A percentile compares a stretch with the other conserved stretches of the same genome.
phyloP scores from a whole-genome alignment of 2,113 vertebrate species.

The Paramisgurnus dabryanus region DNA sequence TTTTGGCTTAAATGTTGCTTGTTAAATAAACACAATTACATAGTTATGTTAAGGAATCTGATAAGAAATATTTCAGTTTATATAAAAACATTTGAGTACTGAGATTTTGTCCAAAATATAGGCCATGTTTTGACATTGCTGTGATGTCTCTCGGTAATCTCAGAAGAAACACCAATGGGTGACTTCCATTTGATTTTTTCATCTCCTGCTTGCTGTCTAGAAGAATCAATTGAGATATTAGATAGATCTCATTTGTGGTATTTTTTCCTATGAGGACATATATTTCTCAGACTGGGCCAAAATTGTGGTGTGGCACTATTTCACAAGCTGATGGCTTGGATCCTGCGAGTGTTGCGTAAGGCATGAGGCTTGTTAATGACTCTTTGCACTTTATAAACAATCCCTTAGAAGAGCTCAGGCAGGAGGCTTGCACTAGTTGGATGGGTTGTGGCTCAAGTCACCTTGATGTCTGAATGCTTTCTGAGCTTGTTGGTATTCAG shows the following conservation, averaged over 20 bases:
- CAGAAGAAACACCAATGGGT: too few relatives aligned
- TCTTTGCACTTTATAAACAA: conserved; percentile 29
- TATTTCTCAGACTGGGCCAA: conserved; percentile 30
- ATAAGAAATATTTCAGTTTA: too few relatives aligned
- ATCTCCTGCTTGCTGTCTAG: background rate
- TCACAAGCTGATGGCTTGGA: conserved; percentile 34
- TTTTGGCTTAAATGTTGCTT: background rate
- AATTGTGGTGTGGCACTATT: conserved; percentile 35
- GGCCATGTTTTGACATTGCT: too few relatives aligned
- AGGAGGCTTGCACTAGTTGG: conserved; percentile 16
- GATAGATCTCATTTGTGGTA: conserved; percentile 9
- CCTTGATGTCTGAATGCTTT: conserved; percentile 36
- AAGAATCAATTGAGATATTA: conserved; percentile 11
- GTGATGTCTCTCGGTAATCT: too few relatives aligned
- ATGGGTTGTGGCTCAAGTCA: conserved; percentile 43
- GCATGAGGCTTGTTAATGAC: conserved; percentile 19
- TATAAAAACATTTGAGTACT: too few relatives aligned
- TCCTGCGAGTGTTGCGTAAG: conserved; percentile 26
- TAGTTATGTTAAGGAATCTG: too few relatives aligned
- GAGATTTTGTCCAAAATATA: too few relatives aligned
- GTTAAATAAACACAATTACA: background rate
- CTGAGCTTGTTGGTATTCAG: background rate
- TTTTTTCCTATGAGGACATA: conserved; percentile 21
- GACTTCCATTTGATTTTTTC: background rate
- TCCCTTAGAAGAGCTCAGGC: conserved; percentile 6